A percentile compares a stretch with the other conserved stretches of the same genome.
Evolutionary conservation across 2,888 invertebrate genomes (phyloP).

Genomic region (Sesia bembeciformis): DNA sequence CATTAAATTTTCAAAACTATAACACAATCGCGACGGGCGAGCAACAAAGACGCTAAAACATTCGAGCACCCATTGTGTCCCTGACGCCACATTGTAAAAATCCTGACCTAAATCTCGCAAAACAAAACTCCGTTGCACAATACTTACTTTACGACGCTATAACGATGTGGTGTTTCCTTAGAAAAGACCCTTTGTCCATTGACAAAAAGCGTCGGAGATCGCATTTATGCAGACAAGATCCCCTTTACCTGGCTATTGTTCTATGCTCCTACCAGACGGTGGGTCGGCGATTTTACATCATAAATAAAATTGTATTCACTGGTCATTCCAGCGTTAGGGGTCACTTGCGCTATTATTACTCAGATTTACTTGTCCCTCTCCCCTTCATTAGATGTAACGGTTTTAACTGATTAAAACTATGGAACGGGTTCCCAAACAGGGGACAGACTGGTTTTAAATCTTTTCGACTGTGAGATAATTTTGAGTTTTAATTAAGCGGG

Average conservation of each 20-base stretch:
- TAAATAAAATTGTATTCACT: conserved; percentile 65
- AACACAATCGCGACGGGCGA: conserved; percentile 16
- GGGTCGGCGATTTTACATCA: conserved; percentile 59
- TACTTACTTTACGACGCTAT: conserved; percentile 68
- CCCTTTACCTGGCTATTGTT: conserved; percentile 67
- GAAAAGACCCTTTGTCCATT: conserved; percentile 70
- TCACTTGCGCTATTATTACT: conserved; percentile 62
- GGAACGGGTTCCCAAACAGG: conserved; percentile 63
- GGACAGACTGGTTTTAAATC: conserved; percentile 57
- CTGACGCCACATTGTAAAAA: conserved; percentile 68
- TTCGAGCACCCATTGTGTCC: conserved; percentile 44
- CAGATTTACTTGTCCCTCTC: conserved; percentile 63
- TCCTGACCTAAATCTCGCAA: conserved; percentile 68
- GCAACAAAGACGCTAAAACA: conserved; percentile 39
- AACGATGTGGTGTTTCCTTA: conserved; percentile 73
- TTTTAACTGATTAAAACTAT: conserved; percentile 72
- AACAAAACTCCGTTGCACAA: conserved; percentile 65
- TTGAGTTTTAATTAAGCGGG: conserved; percentile 51
- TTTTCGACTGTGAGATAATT: conserved; percentile 60
- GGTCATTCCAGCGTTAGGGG: conserved; percentile 53
- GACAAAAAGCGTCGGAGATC: conserved; percentile 67
- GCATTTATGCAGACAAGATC: conserved; percentile 58
- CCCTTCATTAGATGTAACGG: conserved; percentile 74
- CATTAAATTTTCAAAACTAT: background rate
- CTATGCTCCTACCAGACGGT: conserved; percentile 61